Evolutionary conservation across 1,140 invertebrate genomes (phyloP).

Genomic region (Danaus plexippus): DNA sequence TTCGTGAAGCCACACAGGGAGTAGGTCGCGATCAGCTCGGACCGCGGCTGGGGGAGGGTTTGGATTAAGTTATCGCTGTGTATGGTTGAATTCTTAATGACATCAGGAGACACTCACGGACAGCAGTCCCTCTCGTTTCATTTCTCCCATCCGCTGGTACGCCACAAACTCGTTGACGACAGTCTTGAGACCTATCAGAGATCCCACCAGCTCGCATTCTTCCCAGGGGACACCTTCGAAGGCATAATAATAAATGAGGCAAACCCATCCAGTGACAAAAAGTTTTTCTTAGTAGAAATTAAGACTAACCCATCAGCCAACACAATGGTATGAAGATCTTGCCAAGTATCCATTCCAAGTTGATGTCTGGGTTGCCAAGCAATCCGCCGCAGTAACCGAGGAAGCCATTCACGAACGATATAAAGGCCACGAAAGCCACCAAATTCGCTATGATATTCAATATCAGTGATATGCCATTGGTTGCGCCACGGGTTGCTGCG

Average conservation of each 20-base stretch:
- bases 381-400: slow-evolving; percentile 85
- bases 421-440: slow-evolving; percentile 90
- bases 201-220: slow-evolving; percentile 84
- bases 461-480: slow-evolving; percentile 84
- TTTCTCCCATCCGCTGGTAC: slow-evolving; percentile 82
- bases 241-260: too few relatives aligned
- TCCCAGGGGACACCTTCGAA: slow-evolving; percentile 80
- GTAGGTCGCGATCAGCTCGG: slow-evolving; percentile 90
- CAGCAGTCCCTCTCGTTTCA: slow-evolving; percentile 72
- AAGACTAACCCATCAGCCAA: slow-evolving; percentile 74
- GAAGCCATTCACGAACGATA: slow-evolving; percentile 86
- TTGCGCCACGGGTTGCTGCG: slow-evolving; percentile 90
- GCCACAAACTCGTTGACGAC: slow-evolving; percentile 95
- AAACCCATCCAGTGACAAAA: too few relatives aligned
- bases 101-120: slow-evolving; percentile 64
- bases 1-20: slow-evolving; percentile 97
- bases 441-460: slow-evolving; percentile 92
- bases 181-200: slow-evolving; percentile 90
- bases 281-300: too few relatives aligned
- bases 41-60: slow-evolving; percentile 30
- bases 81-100: not conserved
- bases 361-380: slow-evolving; percentile 75
- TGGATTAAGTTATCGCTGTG: not conserved
- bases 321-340: slow-evolving; percentile 90
- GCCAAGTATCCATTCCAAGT: slow-evolving; percentile 82